Evolutionary conservation across 1,140 invertebrate genomes (phyloP).

Genomic region (Lysiphlebus fabarum): DNA sequence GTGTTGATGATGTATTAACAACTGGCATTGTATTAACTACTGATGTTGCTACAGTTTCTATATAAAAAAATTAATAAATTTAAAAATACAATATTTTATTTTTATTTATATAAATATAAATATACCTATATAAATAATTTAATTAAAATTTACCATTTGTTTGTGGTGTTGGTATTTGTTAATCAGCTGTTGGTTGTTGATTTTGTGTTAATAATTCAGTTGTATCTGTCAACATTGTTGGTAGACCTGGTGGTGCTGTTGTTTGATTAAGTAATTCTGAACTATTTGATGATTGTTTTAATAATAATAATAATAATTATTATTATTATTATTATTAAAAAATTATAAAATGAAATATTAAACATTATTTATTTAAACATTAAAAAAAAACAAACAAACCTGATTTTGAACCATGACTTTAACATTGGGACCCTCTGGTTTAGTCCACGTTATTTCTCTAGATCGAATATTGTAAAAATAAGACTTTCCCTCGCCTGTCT

Average conservation of each 20-base stretch:
- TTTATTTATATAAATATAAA: too few relatives aligned
- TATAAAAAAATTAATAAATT: not conserved
- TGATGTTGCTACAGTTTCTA: conserved; percentile 32
- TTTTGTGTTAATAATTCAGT: conserved; percentile 31
- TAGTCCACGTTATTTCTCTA: conserved; percentile 95
- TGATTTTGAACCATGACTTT: conserved; percentile 91
- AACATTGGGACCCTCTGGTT: conserved; percentile 83
- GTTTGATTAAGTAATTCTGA: conserved; percentile 44
- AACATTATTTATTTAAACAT: too few relatives aligned
- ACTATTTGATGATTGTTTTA: conserved; percentile 34
- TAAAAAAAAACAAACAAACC: conserved; percentile 36
- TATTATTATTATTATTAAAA: not conserved
- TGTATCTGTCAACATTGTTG: conserved; percentile 41
- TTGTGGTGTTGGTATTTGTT: conserved; percentile 38
- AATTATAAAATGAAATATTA: conserved; percentile 5
- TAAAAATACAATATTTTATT: conserved; percentile 1
- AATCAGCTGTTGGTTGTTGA: conserved; percentile 19
- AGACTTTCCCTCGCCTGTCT: conserved; percentile 88
- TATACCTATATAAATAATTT: not conserved
- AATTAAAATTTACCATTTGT: conserved; percentile 39
- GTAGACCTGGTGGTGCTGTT: conserved; percentile 48
- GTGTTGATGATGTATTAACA: conserved; percentile 32
- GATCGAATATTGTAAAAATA: conserved; percentile 97
- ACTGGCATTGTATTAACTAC: conserved; percentile 43
- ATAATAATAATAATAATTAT: conserved; percentile 17